Evolutionary conservation across 2,113 vertebrate species (phyloP).

Genomic region (Microtus oregoni): DNA sequence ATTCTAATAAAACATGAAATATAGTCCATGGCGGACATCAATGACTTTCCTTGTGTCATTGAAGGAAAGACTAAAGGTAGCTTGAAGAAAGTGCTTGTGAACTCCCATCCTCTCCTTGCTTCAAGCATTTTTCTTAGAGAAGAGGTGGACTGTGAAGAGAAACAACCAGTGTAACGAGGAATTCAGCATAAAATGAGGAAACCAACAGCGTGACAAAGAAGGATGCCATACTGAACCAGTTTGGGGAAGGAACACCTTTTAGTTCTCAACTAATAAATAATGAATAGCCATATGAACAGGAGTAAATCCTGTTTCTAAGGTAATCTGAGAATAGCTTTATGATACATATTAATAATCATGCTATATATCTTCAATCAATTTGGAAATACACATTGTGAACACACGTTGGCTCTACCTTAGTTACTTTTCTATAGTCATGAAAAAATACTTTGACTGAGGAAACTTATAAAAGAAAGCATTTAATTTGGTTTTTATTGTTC

Average conservation of each 20-base stretch:
- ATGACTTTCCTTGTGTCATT: not conserved
- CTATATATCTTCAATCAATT: not conserved
- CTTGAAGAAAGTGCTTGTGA: not conserved
- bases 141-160: fast-evolving
- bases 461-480: not conserved
- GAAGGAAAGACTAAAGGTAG: not conserved
- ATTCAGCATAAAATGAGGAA: not conserved
- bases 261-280: not conserved
- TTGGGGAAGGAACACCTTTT: not conserved
- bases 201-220: not conserved
- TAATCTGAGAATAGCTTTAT: not conserved
- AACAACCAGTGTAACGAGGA: not conserved
- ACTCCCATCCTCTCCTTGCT: not conserved
- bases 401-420: not conserved
- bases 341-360: not conserved
- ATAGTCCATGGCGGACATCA: not conserved
- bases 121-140: not conserved
- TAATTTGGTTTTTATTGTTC: not conserved
- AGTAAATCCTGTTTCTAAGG: not conserved
- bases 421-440: not conserved
- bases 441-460: not conserved
- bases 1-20: not conserved
- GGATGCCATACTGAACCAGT: not conserved
- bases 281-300: not conserved
- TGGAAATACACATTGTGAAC: not conserved